A percentile compares a stretch with the other conserved stretches of the same genome.
Evolutionary conservation across 2,888 invertebrate genomes (phyloP).

Genomic region (Heliothis peltigera): DNA sequence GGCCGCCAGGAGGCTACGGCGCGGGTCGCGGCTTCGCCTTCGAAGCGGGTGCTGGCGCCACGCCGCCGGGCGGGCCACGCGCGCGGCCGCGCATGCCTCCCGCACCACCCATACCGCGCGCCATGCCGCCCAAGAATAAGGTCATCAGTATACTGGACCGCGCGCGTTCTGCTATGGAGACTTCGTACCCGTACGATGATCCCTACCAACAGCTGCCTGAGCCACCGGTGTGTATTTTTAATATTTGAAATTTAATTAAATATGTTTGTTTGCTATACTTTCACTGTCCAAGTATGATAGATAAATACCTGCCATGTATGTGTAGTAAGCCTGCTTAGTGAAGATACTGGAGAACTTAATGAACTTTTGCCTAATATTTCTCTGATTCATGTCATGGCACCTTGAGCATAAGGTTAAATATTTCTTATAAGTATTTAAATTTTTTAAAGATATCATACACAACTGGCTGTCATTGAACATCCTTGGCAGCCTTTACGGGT

Average conservation of each 20-base stretch:
- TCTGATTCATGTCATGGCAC: too few species aligned
- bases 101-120: constrained; percentile 88
- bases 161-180: constrained; percentile 95
- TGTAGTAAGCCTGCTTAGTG: too few species aligned
- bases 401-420: too few species aligned
- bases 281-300: too few species aligned
- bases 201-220: constrained; percentile 76
- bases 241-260: too few species aligned
- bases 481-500: too few species aligned
- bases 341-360: too few species aligned
- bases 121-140: constrained; percentile 91
- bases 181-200: constrained; percentile 91
- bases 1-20: constrained; percentile 61
- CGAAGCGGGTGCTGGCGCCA: constrained; percentile 30
- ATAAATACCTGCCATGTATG: too few species aligned
- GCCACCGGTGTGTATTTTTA: constrained; percentile 77
- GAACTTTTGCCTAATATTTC: too few species aligned
- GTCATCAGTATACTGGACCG: constrained; percentile 96
- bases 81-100: constrained; percentile 68
- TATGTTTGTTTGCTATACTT: not conserved
- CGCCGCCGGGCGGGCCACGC: constrained; percentile 68
- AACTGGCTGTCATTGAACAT: too few species aligned
- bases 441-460: too few species aligned
- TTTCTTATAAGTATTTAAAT: too few species aligned
- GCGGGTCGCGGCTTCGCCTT: constrained; percentile 57